Conservation (phyloP, 2,113 vertebrate species). For the Gasterosteus nipponicus region DNA sequence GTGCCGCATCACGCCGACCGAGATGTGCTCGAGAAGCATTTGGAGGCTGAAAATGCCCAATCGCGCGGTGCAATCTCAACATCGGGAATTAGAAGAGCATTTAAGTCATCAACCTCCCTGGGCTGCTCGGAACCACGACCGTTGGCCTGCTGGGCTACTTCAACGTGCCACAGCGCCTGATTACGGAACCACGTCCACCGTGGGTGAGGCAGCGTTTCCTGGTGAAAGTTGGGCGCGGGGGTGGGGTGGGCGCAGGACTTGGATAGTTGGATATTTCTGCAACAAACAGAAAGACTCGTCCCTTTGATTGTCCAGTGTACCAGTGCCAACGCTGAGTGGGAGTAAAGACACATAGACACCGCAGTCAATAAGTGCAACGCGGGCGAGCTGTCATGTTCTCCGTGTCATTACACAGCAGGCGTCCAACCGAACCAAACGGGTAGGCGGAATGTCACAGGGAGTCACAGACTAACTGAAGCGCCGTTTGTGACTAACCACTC, state of each 20-base stretch:
- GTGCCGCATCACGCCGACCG: not conserved
- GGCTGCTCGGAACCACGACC: not conserved
- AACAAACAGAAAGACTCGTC: slow-evolving; percentile 3
- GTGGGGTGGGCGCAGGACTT: not conserved
- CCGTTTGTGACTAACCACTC: not conserved
- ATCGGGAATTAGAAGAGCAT: slow-evolving; percentile 7
- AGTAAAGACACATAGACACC: slow-evolving; percentile 39
- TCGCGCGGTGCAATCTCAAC: slow-evolving; percentile 3
- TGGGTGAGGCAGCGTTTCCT: slow-evolving; percentile 9
- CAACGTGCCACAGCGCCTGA: not conserved
- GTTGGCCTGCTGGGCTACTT: not conserved
- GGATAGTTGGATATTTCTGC: slow-evolving; percentile 12
- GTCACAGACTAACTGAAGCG: not conserved
- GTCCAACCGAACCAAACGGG: slow-evolving; percentile 25
- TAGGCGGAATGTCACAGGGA: slow-evolving; percentile 24
- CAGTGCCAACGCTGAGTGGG: slow-evolving; percentile 33
- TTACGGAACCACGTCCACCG: slow-evolving; percentile 22
- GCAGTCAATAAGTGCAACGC: slow-evolving; percentile 41
- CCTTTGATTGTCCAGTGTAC: slow-evolving; percentile 29
- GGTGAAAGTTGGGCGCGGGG: not conserved
- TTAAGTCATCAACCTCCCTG: slow-evolving; percentile 4
- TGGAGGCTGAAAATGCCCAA: not conserved
- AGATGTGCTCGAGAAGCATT: not conserved
- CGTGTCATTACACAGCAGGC: slow-evolving; percentile 27
- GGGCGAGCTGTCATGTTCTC: slow-evolving; percentile 37